Conservation (phyloP, 2,113 vertebrate genomes). For the Glaucomys volans region DNA sequence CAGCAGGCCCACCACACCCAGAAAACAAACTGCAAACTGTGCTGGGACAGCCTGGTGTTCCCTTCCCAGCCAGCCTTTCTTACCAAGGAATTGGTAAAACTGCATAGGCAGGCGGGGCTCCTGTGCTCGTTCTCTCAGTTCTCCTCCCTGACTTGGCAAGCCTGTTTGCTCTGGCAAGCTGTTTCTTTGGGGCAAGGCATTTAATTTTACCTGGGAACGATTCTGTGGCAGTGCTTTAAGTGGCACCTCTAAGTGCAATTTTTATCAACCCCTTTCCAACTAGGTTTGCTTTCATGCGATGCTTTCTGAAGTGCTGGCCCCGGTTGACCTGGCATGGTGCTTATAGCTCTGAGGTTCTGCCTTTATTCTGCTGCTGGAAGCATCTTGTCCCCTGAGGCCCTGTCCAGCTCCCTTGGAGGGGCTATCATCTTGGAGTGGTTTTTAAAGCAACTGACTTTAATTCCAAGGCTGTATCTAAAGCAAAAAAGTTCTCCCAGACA, state of each 20-base stretch:
- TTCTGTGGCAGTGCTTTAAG: background rate
- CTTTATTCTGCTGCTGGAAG: background rate
- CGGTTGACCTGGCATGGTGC: background rate
- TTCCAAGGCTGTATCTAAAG: background rate
- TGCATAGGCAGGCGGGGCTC: too few species aligned
- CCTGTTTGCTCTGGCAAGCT: background rate
- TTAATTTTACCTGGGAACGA: too few species aligned
- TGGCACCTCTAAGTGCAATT: background rate
- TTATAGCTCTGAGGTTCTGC: background rate
- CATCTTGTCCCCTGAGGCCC: background rate
- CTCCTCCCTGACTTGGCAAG: background rate
- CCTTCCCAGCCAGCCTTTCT: background rate
- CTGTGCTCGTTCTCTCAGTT: background rate
- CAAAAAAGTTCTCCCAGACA: background rate
- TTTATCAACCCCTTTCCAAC: background rate
- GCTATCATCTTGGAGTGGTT: background rate
- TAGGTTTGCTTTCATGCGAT: rapidly evolving
- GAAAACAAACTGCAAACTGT: background rate
- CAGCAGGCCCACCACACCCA: background rate
- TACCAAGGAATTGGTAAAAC: background rate
- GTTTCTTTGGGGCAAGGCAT: background rate
- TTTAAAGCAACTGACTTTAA: background rate
- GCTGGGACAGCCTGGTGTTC: background rate
- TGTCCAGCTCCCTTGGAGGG: background rate
- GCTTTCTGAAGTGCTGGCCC: background rate